Percentiles rank a stretch among this genome's conserved stretches.
Conservation (phyloP, 2,888 invertebrate genomes). For the Eupithecia vulgata region DNA sequence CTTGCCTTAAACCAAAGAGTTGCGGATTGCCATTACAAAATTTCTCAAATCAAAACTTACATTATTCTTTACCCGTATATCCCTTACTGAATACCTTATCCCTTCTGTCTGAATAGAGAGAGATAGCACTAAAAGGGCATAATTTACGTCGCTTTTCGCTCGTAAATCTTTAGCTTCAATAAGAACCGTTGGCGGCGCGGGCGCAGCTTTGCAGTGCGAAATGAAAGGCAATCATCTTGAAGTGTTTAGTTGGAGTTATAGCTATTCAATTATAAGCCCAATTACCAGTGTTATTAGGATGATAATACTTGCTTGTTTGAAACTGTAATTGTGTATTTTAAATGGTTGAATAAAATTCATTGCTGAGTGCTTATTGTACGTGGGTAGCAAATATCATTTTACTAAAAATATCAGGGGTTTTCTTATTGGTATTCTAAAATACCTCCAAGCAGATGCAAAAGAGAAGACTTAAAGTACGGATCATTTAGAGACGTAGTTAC, state of each 20-base stretch:
- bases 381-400: neutral
- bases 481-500: neutral
- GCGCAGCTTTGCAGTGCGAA: conserved; percentile 56
- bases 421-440: neutral
- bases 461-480: neutral
- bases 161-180: conserved; percentile 72
- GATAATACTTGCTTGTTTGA: neutral
- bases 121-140: conserved; percentile 53
- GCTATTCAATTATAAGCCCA: conserved; percentile 11
- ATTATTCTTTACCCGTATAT: conserved; percentile 32
- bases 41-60: conserved; percentile 26
- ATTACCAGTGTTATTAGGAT: conserved; percentile 6
- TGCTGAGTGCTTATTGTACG: neutral
- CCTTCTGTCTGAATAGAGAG: conserved; percentile 44
- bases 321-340: neutral
- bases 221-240: conserved; percentile 43
- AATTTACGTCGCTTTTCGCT: conserved; percentile 70
- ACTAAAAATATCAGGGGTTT: neutral
- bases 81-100: conserved; percentile 35
- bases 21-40: conserved; percentile 8
- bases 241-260: conserved; percentile 29
- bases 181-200: conserved; percentile 56
- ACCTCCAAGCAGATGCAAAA: neutral
- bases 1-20: neutral
- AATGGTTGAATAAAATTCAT: neutral